A percentile compares a stretch with the other conserved stretches of the same genome.
Evolutionary conservation across 2,797 vertebrate genomes (phyloP).

Genomic region (Dallia pectoralis): DNA sequence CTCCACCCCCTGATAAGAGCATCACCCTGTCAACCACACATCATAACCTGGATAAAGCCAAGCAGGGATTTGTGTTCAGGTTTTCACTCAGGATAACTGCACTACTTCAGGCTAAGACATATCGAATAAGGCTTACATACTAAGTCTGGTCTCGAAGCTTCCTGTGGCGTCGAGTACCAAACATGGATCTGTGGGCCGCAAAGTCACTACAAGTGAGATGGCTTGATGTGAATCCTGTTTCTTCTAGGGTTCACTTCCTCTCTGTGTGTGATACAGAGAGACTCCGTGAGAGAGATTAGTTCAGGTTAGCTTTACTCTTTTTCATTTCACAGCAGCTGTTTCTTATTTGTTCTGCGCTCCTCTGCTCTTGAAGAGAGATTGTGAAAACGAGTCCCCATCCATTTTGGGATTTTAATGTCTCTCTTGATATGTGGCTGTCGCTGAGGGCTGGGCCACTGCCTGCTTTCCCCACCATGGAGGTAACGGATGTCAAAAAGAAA

Average conservation of each 20-base stretch:
- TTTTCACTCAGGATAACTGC: slow-evolving; percentile 61
- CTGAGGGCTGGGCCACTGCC: slow-evolving; percentile 44
- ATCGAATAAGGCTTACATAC: slow-evolving; percentile 39
- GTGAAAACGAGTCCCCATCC: slow-evolving; percentile 49
- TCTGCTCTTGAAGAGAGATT: slow-evolving; percentile 41
- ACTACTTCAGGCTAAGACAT: slow-evolving; percentile 46
- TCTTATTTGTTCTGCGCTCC: slow-evolving; percentile 50
- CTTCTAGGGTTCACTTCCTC: not conserved
- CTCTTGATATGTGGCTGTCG: slow-evolving; percentile 52
- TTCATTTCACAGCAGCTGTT: slow-evolving; percentile 49
- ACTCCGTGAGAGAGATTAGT: slow-evolving; percentile 21
- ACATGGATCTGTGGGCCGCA: not conserved
- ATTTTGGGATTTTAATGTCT: slow-evolving; percentile 55
- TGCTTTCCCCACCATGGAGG: slow-evolving; percentile 48
- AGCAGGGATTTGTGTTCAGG: slow-evolving; percentile 67
- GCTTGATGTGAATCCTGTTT: not conserved
- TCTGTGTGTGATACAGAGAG: not conserved
- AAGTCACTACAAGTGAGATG: not conserved
- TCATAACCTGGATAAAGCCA: slow-evolving; percentile 53
- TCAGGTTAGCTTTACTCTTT: slow-evolving; percentile 21
- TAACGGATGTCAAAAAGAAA: slow-evolving; percentile 42
- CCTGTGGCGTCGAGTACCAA: too few species aligned
- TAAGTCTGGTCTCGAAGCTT: not conserved
- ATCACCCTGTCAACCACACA: slow-evolving; percentile 66
- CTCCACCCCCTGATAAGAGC: slow-evolving; percentile 16